Evolutionary conservation across 2,888 invertebrate genomes (phyloP), one percentile per base, ranked within the genome.

Genomic region (Oligia latruncula): DNA sequence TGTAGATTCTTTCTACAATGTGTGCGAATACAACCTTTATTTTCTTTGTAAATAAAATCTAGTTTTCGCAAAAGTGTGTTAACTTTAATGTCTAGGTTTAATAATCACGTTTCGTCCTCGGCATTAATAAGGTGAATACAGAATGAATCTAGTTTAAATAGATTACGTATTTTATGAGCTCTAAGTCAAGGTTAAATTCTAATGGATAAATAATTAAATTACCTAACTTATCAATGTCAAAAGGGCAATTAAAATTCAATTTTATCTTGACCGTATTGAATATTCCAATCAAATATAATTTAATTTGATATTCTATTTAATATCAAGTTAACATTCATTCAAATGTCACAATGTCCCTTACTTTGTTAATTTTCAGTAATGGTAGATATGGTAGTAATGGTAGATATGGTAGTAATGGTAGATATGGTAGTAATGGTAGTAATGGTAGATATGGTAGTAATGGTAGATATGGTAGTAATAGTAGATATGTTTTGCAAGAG

Each of bases 171-270:
- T 78, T 65, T 8, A 35, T 66, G 9, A n/a, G 23, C 17, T 77
- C 2, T 52, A 43, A 65, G 58, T 17, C 15, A 71, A 71, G 35
- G 29, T 43, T 35, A n/a, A 49, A 49, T 66, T 15, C 8, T 23
- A 80, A 74, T 74, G 3, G 46, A 62, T 62, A 20, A 74, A 29
- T 80, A 71, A 80, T 58, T 62, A 13, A 60, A 65, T 40, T 40
- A 70, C 13, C 20, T 15, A 35, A 46, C 49, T 79, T 43, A 11
- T 71, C 49, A 71, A 80, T 64, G 55, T n/a, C 65, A 62, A 29
- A 70, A 49, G 2, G 35, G 20, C n/a, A 55, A 66, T 79, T n/a
- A 35, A 60, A 84, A 62, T 62, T 80, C 20, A 67, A 82, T 67
- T 80, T 15, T 60, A 84, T 71, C 17, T 71, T 74, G 70, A 46